These are phyloP conservation scores for Drosophila sp. DNA, from an alignment of 1,140 invertebrate genomes.

Conservation along the genomic window DNA sequence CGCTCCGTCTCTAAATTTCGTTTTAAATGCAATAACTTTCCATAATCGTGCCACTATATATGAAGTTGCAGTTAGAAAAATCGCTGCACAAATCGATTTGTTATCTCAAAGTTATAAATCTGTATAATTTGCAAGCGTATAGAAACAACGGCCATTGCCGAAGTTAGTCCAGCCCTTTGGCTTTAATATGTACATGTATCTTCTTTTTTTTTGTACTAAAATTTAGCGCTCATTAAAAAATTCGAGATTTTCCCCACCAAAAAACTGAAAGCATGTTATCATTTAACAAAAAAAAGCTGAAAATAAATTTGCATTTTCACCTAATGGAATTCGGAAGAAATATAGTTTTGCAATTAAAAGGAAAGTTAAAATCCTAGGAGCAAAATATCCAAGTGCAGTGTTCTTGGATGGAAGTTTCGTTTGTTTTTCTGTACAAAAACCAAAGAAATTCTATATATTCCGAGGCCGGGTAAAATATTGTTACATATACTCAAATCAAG, in stretches of 20 bases:
- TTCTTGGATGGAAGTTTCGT: too few relatives aligned
- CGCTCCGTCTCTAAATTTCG: too few relatives aligned
- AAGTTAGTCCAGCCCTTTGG: background rate
- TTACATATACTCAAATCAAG: too few relatives aligned
- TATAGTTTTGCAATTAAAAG: background rate
- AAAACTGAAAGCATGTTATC: slow-evolving; percentile 40
- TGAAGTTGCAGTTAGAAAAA: too few relatives aligned
- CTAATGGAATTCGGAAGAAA: background rate
- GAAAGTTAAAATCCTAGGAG: too few relatives aligned
- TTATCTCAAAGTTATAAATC: background rate
- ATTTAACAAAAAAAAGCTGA: slow-evolving; percentile 44
- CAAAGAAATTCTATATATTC: too few relatives aligned
- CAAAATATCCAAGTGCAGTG: too few relatives aligned
- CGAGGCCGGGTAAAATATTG: too few relatives aligned
- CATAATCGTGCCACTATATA: too few relatives aligned
- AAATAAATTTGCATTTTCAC: slow-evolving; percentile 9
- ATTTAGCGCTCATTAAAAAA: slow-evolving; percentile 7
- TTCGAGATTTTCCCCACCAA: slow-evolving; percentile 7
- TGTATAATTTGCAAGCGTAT: slow-evolving; percentile 1
- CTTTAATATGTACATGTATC: background rate
- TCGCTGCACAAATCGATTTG: background rate
- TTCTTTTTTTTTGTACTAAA: slow-evolving; percentile 6
- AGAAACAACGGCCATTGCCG: background rate
- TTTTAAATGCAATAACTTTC: too few relatives aligned
- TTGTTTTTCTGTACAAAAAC: too few relatives aligned